Conservation (phyloP, 1,140 invertebrate genomes). For the Drosophila varians region DNA sequence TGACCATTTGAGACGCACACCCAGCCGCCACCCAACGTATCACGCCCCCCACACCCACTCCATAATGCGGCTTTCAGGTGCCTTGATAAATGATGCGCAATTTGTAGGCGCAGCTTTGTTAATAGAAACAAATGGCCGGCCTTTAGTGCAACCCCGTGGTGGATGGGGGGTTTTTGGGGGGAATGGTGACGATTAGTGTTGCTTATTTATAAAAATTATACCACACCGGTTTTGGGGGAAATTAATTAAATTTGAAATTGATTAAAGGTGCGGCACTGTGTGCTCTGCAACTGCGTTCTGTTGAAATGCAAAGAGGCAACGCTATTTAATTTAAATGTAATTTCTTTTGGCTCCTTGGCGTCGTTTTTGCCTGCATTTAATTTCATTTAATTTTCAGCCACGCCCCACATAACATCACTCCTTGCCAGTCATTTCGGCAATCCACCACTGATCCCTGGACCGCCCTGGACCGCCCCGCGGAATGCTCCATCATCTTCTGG, state of each 20-base stretch:
- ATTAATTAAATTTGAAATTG: constrained; percentile 80
- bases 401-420: constrained; percentile 66
- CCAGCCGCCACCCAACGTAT: background rate
- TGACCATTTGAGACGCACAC: constrained; percentile 32
- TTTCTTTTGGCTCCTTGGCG: constrained; percentile 1
- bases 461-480: background rate
- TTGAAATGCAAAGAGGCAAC: constrained; percentile 7
- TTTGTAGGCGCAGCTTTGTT: constrained; percentile 79
- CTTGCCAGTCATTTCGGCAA: constrained; percentile 74
- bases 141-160: constrained; percentile 24
- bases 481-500: constrained; percentile 31
- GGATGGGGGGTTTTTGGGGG: background rate
- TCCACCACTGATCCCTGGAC: constrained; percentile 44
- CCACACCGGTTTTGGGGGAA: constrained; percentile 34
- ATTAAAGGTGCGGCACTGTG: constrained; percentile 46
- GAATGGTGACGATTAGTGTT: constrained; percentile 67
- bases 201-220: constrained; percentile 78
- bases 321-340: constrained; percentile 60
- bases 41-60: constrained; percentile 9
- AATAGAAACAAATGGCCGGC: constrained; percentile 79
- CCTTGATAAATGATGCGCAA: constrained; percentile 74
- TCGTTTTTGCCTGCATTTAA: constrained; percentile 60
- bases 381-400: constrained; percentile 76
- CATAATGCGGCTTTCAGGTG: constrained; percentile 32
- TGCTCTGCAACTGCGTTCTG: background rate